Percentiles rank a stretch among this genome's conserved stretches.
Conservation (phyloP, 1,140 invertebrate genomes). For the Drosophila pallidifrons region DNA sequence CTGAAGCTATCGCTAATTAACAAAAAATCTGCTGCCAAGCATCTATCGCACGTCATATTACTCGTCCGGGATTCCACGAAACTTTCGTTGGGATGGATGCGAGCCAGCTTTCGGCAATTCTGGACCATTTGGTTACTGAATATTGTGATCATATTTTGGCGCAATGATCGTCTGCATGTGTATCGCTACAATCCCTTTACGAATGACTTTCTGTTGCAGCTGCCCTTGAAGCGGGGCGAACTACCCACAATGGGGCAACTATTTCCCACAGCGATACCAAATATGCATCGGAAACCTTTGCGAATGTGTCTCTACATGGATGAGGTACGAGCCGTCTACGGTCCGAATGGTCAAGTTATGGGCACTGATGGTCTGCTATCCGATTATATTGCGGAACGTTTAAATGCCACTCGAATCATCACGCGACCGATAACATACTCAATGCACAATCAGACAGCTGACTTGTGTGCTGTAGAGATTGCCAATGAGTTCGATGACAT, state of each 20-base stretch:
- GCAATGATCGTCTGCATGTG: conserved; percentile 45
- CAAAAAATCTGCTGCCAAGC: conserved; percentile 74
- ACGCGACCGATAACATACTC: conserved; percentile 53
- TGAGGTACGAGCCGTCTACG: conserved; percentile 68
- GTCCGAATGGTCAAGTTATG: conserved; percentile 39
- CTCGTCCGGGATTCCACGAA: conserved; percentile 54
- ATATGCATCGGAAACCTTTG: conserved; percentile 74
- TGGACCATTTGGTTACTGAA: conserved; percentile 78
- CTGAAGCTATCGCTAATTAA: conserved; percentile 67
- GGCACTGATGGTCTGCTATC: conserved; percentile 74
- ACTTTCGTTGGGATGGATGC: conserved; percentile 65
- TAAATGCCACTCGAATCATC: conserved; percentile 75
- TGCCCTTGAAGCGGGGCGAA: conserved; percentile 1
- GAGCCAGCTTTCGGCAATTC: conserved; percentile 72
- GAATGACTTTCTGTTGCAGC: conserved; percentile 59
- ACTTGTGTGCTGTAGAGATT: conserved; percentile 70
- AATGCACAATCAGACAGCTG: conserved; percentile 45
- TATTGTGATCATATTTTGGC: conserved; percentile 71
- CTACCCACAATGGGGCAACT: conserved; percentile 56
- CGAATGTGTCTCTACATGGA: conserved; percentile 77
- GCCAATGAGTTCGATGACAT: conserved; percentile 67
- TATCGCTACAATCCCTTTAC: conserved; percentile 79
- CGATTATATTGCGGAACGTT: conserved; percentile 59
- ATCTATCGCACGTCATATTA: conserved; percentile 70
- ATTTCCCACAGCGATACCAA: conserved; percentile 65